Conservation (phyloP, 2,888 invertebrate genomes). For the Allacma fusca region DNA sequence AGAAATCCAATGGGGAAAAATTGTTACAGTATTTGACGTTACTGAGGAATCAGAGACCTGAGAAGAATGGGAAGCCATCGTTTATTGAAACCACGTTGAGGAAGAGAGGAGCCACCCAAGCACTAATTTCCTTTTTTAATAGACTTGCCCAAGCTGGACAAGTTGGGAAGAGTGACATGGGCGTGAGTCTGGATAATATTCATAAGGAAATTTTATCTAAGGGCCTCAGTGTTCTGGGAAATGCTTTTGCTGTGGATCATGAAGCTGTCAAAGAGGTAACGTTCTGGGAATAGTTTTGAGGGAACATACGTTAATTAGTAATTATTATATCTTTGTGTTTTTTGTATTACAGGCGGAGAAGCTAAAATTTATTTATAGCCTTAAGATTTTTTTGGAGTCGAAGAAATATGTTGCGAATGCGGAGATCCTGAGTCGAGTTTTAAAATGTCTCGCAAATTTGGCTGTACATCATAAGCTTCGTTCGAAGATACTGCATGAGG, state of each 20-base stretch:
- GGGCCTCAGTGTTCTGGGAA: conserved; percentile 33
- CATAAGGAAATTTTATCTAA: conserved; percentile 14
- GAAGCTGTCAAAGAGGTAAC: conserved; percentile 31
- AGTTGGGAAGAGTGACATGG: not conserved
- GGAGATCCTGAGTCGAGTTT: conserved; percentile 20
- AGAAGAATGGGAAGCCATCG: not conserved
- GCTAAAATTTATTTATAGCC: not conserved
- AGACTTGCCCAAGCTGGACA: not conserved
- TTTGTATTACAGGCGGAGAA: conserved; percentile 37
- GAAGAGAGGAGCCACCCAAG: conserved; percentile 10
- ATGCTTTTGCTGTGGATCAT: conserved; percentile 38
- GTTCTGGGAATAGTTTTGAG: not conserved
- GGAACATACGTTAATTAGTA: not conserved
- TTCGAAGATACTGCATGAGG: conserved; percentile 10
- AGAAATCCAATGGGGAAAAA: conserved; percentile 9
- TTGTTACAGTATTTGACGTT: conserved; percentile 31
- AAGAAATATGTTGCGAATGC: conserved; percentile 14
- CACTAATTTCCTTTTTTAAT: not conserved
- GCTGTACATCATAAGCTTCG: conserved; percentile 17
- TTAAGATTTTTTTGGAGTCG: conserved; percentile 22
- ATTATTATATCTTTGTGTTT: no score
- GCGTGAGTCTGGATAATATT: not conserved
- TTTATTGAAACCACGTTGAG: not conserved
- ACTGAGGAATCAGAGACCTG: conserved; percentile 14
- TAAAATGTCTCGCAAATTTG: conserved; percentile 39